Base-by-base conservation (phyloP, 1,140 invertebrate species). In the Frieseomelitta varia region DNA sequence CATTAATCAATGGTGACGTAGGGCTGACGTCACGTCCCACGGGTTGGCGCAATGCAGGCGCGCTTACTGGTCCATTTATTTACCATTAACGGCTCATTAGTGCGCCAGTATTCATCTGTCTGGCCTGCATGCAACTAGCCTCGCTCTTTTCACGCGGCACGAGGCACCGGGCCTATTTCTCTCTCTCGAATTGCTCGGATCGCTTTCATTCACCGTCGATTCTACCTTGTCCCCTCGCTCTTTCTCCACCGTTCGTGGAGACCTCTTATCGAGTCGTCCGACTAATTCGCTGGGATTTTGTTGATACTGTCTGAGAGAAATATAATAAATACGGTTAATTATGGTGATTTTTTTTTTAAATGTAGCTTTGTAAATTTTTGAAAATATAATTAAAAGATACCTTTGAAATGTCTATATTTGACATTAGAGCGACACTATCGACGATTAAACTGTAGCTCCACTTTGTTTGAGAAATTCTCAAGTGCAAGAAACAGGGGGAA, bases 31-130 rank as follows among this genome's bases (percentile, higher is more conserved):
- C 89, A 88, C 91, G 86, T 91, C 89, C 90, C 87, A 88, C 78
- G 87, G 68, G 88, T 79, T 90, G 87, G 82, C 92, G 81, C 87
- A 89, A 89, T 87, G 89, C 83, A 90, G 90, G 81, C 87, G 75
- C 90, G 87, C 88, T 91, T 89, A 87, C 90, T 84, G 88, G 84
- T 91, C 91, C 91, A 93, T 93, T 94, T 91, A 92, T 93, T 93
- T 90, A 88, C 91, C 90, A 93, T 93, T 92, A 94, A 93, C 91
- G 92, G 91, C 92, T 94, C 92, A 93, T 94, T 93, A 94, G 90
- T 85, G 90, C 80, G 85, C 55, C 77, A 82, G 77, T 69, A 87
- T 87, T 90, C 85, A 77, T 74, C 90, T 85, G 74, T 83, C 68
- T 27, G 63, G 72, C 69, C 39, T 73, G 80, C 82, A 81, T 68